phyloP scores from a whole-genome alignment of 2,113 vertebrate species.

The Myodes glareolus region DNA sequence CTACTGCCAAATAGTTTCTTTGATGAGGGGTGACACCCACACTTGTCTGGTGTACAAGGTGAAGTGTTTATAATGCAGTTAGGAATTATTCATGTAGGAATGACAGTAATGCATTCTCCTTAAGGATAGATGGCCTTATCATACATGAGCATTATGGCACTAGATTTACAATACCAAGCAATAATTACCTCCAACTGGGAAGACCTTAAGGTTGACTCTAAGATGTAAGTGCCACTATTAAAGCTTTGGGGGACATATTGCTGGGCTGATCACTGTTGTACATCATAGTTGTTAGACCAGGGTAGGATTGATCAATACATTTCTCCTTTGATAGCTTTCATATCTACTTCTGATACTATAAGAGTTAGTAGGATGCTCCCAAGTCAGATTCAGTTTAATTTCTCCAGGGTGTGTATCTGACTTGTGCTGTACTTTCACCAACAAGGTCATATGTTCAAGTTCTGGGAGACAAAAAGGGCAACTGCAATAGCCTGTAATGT shows the following conservation, averaged over 20 bases:
- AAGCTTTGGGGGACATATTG: not conserved
- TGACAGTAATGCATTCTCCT: not conserved
- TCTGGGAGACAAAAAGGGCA: not conserved
- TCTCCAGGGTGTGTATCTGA: not conserved
- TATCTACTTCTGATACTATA: not conserved
- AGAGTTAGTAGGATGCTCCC: not conserved
- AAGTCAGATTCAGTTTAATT: not conserved
- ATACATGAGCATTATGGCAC: not conserved
- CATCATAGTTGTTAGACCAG: not conserved
- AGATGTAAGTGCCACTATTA: not conserved
- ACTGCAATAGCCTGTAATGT: not conserved
- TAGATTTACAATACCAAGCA: not conserved
- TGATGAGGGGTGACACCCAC: not conserved
- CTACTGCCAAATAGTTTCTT: not conserved
- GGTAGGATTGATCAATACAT: not conserved
- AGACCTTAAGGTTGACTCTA: not conserved
- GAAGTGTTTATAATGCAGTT: not conserved
- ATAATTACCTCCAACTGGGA: not conserved
- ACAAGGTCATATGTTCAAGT: not conserved
- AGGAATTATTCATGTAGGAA: not conserved
- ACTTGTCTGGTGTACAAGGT: not conserved
- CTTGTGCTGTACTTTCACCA: not conserved
- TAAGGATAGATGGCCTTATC: not conserved
- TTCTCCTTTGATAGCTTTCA: not conserved
- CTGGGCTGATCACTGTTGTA: not conserved